These are phyloP conservation scores for Planococcus citri DNA, from an alignment of 1,140 invertebrate genomes.

Conservation along the genomic window DNA sequence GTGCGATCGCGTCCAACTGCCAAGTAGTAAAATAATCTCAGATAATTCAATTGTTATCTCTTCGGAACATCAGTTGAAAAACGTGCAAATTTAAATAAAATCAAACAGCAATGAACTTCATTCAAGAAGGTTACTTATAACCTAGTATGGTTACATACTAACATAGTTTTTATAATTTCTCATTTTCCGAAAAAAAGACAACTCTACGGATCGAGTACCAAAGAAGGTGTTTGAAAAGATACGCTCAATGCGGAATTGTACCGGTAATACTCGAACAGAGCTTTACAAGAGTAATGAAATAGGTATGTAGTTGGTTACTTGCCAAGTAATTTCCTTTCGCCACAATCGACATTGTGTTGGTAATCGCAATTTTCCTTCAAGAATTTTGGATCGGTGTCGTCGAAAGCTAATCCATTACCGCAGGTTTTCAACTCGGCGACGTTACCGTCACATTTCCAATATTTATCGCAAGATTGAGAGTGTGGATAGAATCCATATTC, in stretches of 20 bases:
- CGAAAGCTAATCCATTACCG: constrained; percentile 86
- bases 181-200: no score
- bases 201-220: no score
- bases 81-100: no score
- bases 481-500: constrained; percentile 90
- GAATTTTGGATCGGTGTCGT: constrained; percentile 74
- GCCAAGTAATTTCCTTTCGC: constrained; percentile 71
- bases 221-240: no score
- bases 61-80: neutral
- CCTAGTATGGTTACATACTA: neutral
- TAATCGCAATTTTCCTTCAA: constrained; percentile 90
- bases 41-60: neutral
- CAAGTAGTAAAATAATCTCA: neutral
- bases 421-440: constrained; percentile 79
- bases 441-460: constrained; percentile 88
- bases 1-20: neutral
- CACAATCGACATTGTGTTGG: constrained; percentile 89
- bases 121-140: neutral
- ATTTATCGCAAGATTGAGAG: constrained; percentile 80
- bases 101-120: neutral
- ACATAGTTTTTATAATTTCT: no score
- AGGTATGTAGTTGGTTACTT: constrained; percentile 7
- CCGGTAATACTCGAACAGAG: no score
- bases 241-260: no score
- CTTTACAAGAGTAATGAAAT: no score